Evolutionary conservation across 2,888 invertebrate species (phyloP), one percentile per base, ranked within the genome.

Genomic region (Napeogenes sylphis): DNA sequence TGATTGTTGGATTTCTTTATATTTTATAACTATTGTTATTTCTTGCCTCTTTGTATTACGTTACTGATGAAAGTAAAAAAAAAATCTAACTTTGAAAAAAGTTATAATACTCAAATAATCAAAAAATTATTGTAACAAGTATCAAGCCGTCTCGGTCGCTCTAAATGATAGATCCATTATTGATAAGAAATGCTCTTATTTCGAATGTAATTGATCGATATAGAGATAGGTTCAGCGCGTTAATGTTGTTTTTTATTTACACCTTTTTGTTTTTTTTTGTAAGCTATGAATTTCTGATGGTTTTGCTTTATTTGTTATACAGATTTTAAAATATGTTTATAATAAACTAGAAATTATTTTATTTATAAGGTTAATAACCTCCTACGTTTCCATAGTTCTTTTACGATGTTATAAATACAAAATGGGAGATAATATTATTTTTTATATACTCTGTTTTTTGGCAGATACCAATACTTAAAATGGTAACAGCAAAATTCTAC

Each of bases 131-230:
- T 21, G 1, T 57, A 45, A 42, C 58, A 63, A 55, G 61, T 59
- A 51, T 76, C 82, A 84, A 80, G 78, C 61, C 70, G 57, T n/a
- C 5, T n/a, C 4, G 46, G 30, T 33, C 63, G 14, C 55, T 74
- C 78, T 78, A 76, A 79, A 71, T 83, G 83, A 86, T 85, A 80
- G 88, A 90, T 90, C 87, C 84, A 85, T 86, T 86, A 88, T 83
- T 86, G 88, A 90, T 90, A 89, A 89, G 87, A 80, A 87, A 81
- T 79, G 84, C 83, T 89, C 87, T 84, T 81, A 88, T 89, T 90
- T 77, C 83, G 77, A 83, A 82, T 86, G 85, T 87, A 88, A 87
- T 85, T 87, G 88, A 90, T 90, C 84, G 87, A 86, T 79, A 73
- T 76, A 71, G 74, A 78, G 87, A 88, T 89, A 86, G 73, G 78